Evolutionary conservation across 1,140 invertebrate species (phyloP), one percentile per base, ranked within the genome.

Genomic region (Drosophila teissieri): DNA sequence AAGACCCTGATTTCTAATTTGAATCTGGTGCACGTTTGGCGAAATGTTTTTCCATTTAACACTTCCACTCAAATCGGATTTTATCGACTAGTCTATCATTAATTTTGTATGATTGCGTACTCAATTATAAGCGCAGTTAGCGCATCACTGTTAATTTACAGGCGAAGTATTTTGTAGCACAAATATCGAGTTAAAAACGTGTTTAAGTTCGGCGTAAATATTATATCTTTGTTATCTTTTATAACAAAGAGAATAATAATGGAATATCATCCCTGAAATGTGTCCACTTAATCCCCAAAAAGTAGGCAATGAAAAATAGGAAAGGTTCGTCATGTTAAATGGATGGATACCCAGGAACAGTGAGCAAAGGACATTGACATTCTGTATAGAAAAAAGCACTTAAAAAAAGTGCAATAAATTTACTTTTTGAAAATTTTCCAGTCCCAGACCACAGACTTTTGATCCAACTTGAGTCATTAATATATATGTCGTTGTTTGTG

Each of bases 11-110:
- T 45, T 45, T 45, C 42, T 45, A 11, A 19, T 45, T 45, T 4
- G 4, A 12, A 19, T 45, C 10, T 3, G 19, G 34, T 3, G 46
- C 65, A 45, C 19, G 48, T 10, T 37, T 37, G 12, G 10, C 37
- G 31, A 42, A 40, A 39, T 73, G 67, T 48, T 72, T 73, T 73
- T 73, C 57, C 68, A 73, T 34, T 74, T 73, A 73, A 31, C 57
- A 74, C 45, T 39, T 24, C 11, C 19, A 34, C 52, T 52, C 12
- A 17, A 64, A 64, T 17, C 37, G 22, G n/a, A 52, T 63, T 63
- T 74, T 31, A 74, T 74, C 31, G 31, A 31, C 31, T 31, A 31
- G 31, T 31, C 31, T 8, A 8, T 8, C 31, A 31, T 31, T 31
- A 31, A 31, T 31, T 31, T 31, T 8, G 31, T 31, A 31, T 31